Conservation (phyloP, 2,113 vertebrate genomes). For the Siniperca chuatsi region DNA sequence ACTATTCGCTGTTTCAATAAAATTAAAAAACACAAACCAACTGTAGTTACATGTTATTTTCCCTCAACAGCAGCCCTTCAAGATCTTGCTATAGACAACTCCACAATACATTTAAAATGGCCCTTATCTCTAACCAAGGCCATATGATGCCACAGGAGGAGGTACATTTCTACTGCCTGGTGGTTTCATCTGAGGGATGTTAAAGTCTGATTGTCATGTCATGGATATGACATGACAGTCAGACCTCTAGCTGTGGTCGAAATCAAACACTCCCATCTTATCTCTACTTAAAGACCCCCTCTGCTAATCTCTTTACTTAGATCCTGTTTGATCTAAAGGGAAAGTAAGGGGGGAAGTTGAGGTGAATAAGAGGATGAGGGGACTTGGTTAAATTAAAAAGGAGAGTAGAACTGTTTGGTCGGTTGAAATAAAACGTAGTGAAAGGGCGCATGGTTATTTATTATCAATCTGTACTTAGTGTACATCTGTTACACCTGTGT, state of each 20-base stretch:
- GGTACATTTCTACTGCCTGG: constrained; percentile 30
- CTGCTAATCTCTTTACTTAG: constrained; percentile 56
- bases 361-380: constrained; percentile 23
- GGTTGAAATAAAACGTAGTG: not conserved
- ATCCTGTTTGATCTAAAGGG: constrained; percentile 59
- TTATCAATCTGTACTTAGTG: not conserved
- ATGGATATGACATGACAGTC: constrained; percentile 50
- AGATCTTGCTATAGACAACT: not conserved
- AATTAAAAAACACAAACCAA: constrained; percentile 7
- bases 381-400: not conserved
- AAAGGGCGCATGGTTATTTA: not conserved
- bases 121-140: constrained; percentile 66
- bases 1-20: not conserved
- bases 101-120: not conserved
- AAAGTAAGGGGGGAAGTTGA: constrained; percentile 25
- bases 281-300: constrained; percentile 58
- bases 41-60: constrained; percentile 19
- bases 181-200: constrained; percentile 56
- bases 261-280: constrained; percentile 78
- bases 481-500: not conserved
- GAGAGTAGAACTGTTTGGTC: not conserved
- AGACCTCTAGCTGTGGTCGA: constrained; percentile 66
- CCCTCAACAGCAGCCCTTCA: constrained; percentile 10
- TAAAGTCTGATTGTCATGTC: too few relatives aligned
- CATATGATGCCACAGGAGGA: constrained; percentile 68